Evolutionary conservation across 2,113 vertebrate genomes (phyloP), one percentile per base, ranked within the genome.

Genomic region (Anhinga rufa): DNA sequence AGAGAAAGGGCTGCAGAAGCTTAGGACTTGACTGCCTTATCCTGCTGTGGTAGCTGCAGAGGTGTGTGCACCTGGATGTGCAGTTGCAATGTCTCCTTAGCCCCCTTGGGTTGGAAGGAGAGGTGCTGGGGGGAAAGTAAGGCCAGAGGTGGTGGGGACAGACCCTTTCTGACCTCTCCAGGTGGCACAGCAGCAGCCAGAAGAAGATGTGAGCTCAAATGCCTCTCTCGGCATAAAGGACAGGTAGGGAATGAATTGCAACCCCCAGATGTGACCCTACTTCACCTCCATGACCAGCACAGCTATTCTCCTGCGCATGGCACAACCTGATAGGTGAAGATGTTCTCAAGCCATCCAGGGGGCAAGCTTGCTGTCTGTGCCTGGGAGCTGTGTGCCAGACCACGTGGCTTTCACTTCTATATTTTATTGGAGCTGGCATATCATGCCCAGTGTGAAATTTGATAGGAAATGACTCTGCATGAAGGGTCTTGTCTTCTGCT

Each of bases 51-150:
- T n/a, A 12, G 2, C 38, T 61, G 48, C 2, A 7, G 54, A 61
- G 28, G 17, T 28, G 18, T 17, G 8, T 46, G 36, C 11, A 38
- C 21, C 61, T 75, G 61, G 29, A 38, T 15, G 7, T 51, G 66
- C 16, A 12, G 55, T 34, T 0, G 0, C 18, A n/a, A 5, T 14
- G n/a, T 57, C 34, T 57, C 24, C 44, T 72, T 80, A 31, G 34
- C 19, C 29, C 28, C 6, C 38, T 57, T 36, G 32, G 5, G 40
- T 28, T 71, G 65, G 74, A 75, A 86, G 57, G 26, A 60, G 10
- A 8, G 0, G 14, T 62, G 60, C 24, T 48, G 31, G 24, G n/a
- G 21, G 19, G 8, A 58, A 79, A n/a, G 36, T 40, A 24, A 74
- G 31, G 14, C 1, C 14, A 42, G 54, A 72, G 18, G 13, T 38